Evolutionary conservation across 2,888 invertebrate species (phyloP).

Genomic region (Brachypalpus laphriformis): DNA sequence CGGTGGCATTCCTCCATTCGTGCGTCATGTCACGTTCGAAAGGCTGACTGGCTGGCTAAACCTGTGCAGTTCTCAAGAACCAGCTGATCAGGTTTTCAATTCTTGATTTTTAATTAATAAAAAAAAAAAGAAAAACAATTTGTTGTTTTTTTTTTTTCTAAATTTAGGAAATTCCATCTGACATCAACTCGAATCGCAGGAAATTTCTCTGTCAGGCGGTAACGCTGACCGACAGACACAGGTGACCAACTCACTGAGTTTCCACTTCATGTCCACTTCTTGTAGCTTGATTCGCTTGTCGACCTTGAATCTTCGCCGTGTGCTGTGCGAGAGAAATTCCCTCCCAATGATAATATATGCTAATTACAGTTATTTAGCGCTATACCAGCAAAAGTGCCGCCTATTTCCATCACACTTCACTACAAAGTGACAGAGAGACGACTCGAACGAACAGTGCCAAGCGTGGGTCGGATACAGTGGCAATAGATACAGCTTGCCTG

Average conservation of each 20-base stretch:
- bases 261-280: conserved; percentile 19
- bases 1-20: conserved; percentile 37
- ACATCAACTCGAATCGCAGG: conserved; percentile 36
- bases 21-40: conserved; percentile 40
- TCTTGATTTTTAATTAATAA: conserved; percentile 44
- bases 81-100: conserved; percentile 64
- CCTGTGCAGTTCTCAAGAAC: conserved; percentile 60
- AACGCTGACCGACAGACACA: background rate
- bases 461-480: conserved; percentile 55
- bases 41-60: conserved; percentile 38
- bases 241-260: conserved; percentile 13
- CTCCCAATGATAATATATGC: conserved; percentile 67
- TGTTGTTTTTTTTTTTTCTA: conserved; percentile 23
- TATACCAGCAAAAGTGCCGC: conserved; percentile 68
- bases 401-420: conserved; percentile 26
- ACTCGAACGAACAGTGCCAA: conserved; percentile 7
- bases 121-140: background rate
- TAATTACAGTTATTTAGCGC: conserved; percentile 73
- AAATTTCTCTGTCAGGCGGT: conserved; percentile 44
- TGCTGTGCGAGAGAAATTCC: conserved; percentile 53
- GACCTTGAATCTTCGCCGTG: conserved; percentile 62
- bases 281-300: conserved; percentile 22
- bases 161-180: conserved; percentile 61
- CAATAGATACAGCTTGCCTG: conserved; percentile 4
- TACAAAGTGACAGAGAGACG: conserved; percentile 39